Base-by-base conservation (phyloP, 2,113 vertebrate species). In the Stictonetta naevosa region DNA sequence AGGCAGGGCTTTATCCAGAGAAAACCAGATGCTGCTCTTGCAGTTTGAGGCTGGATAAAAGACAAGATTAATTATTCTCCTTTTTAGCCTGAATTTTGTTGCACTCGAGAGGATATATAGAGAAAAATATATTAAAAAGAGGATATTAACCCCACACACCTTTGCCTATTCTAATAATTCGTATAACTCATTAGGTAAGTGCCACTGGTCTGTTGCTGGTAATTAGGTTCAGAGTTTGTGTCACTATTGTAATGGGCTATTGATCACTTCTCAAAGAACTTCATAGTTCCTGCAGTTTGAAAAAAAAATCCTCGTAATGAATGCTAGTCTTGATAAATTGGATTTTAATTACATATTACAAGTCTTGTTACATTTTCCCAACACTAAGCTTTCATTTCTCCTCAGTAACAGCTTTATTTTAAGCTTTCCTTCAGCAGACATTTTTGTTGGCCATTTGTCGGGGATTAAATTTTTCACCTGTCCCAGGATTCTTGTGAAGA, bases 221-320 rank as follows among this genome's bases (percentile, higher is more conserved):
- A 95, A 97, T 96, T 83, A 95, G 89, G 89, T 90, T 81, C 83
- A 71, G 63, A 81, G 81, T 38, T 34, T 68, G 46, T 88, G 90
- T 93, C 97, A 87, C 88, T 63, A 16, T 21, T 96, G 77, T 94
- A 96, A 97, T 94, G 89, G 96, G 76, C 96, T 97, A 98, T 97
- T 94, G 98, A 98, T 96, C 88, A 74, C 79, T 78, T 94, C 86
- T 83, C 67, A 15, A 85, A 96, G 92, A 94, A 93, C 95, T 87
- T 96, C 90, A 87, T 44, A 88, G 83, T 81, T 96, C 78, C 28
- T 6, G 38, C 20, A 81, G 56, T 76, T 89, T 40, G 72, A 64
- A 1, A 7, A 42, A 46, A 28, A 14, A 86, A 64, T 76, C 72
- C 81, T 87, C 42, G 33, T 88, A 96, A 94, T 53, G 83, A 89